These are phyloP conservation scores for Ictalurus furcatus DNA, from an alignment of 2,113 vertebrate genomes.

Conservation along the genomic window DNA sequence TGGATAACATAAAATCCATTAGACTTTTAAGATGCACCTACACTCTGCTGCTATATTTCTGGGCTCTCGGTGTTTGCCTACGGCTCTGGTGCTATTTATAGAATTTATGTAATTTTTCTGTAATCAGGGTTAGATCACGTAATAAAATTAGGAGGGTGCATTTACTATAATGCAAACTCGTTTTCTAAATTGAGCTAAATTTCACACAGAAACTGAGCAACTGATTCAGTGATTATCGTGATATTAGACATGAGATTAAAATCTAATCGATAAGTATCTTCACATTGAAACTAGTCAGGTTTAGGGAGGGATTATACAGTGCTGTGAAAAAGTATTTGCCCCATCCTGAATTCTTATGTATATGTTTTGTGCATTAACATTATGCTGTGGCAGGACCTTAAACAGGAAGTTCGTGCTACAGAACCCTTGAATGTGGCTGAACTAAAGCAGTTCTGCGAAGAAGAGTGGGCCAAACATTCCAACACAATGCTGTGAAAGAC, in stretches of 20 bases:
- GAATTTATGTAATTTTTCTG: neutral
- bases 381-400: no score
- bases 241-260: neutral
- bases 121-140: neutral
- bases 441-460: no score
- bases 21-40: slow-evolving; percentile 19
- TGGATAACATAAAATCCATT: slow-evolving; percentile 41
- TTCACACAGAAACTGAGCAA: neutral
- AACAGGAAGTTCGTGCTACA: no score
- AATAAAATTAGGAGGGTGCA: neutral
- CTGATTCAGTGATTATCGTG: neutral
- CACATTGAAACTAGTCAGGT: neutral
- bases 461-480: no score
- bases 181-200: neutral
- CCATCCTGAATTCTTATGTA: no score
- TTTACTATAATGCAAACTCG: neutral
- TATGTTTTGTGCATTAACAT: no score
- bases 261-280: neutral
- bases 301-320: neutral
- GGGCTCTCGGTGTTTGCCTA: slow-evolving; percentile 4
- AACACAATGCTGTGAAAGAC: no score
- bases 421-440: no score
- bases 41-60: neutral
- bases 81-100: neutral
- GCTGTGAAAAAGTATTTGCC: no score